Percentiles rank a stretch among this genome's conserved stretches.
Conservation (phyloP, 2,888 invertebrate genomes). For the Sarcophaga rosellei region DNA sequence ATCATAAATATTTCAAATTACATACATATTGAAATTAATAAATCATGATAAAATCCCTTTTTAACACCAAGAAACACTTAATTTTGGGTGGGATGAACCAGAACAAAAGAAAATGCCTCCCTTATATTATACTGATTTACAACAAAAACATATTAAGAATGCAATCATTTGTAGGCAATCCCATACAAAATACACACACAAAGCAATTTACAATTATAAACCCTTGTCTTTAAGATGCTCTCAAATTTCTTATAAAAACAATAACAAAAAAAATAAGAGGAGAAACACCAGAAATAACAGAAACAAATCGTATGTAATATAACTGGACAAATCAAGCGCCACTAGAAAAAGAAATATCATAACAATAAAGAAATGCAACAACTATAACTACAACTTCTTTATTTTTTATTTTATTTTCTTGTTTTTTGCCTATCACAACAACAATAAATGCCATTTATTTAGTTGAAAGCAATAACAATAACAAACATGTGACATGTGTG, state of each 20-base stretch:
- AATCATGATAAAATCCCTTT: too few relatives aligned
- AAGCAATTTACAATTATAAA: constrained; percentile 4
- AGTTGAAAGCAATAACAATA: constrained; percentile 1
- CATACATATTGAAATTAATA: too few relatives aligned
- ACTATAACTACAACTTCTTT: background rate
- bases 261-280: background rate
- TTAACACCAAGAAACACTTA: background rate
- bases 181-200: background rate
- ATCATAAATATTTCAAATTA: background rate
- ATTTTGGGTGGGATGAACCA: background rate
- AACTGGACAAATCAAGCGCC: background rate
- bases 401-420: background rate
- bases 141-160: too few relatives aligned
- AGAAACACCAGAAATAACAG: background rate
- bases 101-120: constrained; percentile 3
- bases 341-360: background rate
- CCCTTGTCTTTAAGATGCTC: background rate
- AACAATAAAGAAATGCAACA: background rate
- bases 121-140: background rate
- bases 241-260: background rate
- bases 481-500: constrained; percentile 20
- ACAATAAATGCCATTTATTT: constrained; percentile 8
- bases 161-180: too few relatives aligned
- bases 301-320: too few relatives aligned
- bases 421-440: constrained; percentile 2